phyloP scores from a whole-genome alignment of 2,113 vertebrate species.

The Notarius lentiginosus region DNA sequence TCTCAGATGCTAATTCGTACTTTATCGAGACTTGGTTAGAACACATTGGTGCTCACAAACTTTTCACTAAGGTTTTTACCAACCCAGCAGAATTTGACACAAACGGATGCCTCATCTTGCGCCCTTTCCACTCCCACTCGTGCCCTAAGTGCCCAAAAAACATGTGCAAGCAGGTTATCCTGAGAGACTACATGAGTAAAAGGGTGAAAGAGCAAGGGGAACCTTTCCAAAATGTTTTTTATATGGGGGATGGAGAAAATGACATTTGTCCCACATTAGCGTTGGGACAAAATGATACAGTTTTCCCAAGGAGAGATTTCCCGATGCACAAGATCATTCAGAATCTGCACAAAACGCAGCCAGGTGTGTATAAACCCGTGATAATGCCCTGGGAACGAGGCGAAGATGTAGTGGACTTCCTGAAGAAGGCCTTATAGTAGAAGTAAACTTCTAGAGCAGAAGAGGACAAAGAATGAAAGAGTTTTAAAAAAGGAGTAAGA shows the following conservation, averaged over 20 bases:
- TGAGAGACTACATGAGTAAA: conserved; percentile 78
- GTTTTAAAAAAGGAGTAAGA: neutral
- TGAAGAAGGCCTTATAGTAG: conserved; percentile 78
- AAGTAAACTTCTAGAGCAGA: conserved; percentile 53
- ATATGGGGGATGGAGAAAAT: conserved; percentile 90
- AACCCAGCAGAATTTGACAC: conserved; percentile 81
- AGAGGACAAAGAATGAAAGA: neutral
- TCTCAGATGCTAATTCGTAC: conserved; percentile 90
- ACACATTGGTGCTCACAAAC: conserved; percentile 65
- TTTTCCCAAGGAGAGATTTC: conserved; percentile 84
- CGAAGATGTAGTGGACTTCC: conserved; percentile 73
- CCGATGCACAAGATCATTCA: conserved; percentile 84
- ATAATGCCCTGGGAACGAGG: conserved; percentile 84
- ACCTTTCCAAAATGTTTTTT: conserved; percentile 84
- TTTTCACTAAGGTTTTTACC: conserved; percentile 86
- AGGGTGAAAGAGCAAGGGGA: conserved; percentile 73
- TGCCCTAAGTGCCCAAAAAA: conserved; percentile 86
- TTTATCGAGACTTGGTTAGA: conserved; percentile 83
- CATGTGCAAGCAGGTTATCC: conserved; percentile 91
- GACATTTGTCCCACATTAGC: conserved; percentile 84
- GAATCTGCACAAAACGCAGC: conserved; percentile 71
- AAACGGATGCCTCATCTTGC: conserved; percentile 75
- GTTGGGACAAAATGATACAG: conserved; percentile 78
- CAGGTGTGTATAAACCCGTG: conserved; percentile 69
- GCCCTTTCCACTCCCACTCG: conserved; percentile 85